Evolutionary conservation across 2,888 invertebrate species (phyloP).

Genomic region (Stratiomys singularior): DNA sequence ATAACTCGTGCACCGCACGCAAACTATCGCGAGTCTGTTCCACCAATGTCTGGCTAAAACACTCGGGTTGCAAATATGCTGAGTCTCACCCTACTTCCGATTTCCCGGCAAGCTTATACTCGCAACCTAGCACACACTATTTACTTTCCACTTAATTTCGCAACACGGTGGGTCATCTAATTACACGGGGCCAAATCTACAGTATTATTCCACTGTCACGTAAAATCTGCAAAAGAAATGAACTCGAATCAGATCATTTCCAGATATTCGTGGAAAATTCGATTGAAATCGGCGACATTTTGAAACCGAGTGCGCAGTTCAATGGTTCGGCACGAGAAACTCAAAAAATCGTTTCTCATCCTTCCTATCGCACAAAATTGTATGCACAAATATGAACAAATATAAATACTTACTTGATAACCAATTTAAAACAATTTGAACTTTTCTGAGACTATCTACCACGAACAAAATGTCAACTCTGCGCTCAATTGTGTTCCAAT

Average conservation of each 20-base stretch:
- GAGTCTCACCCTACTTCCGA: not conserved
- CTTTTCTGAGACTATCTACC: not conserved
- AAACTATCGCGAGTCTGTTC: not conserved
- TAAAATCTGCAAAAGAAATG: slow-evolving; percentile 6
- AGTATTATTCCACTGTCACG: not conserved
- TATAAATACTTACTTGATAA: slow-evolving; percentile 4
- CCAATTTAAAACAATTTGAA: not conserved
- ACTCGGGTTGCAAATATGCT: not conserved
- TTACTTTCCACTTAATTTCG: too few relatives aligned
- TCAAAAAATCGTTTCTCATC: not conserved
- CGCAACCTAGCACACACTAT: not conserved
- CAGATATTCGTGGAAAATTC: not conserved
- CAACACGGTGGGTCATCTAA: not conserved
- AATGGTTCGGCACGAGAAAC: not conserved
- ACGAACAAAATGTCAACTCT: not conserved
- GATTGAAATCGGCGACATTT: slow-evolving; percentile 21
- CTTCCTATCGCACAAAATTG: not conserved
- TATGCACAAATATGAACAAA: not conserved
- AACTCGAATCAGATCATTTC: slow-evolving; percentile 15
- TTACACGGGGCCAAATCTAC: too few relatives aligned
- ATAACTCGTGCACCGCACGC: slow-evolving; percentile 1
- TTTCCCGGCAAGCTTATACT: not conserved
- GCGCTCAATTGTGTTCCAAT: not conserved
- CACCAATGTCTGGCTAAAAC: not conserved
- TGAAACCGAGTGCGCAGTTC: slow-evolving; percentile 14